Evolutionary conservation across 1,140 invertebrate species (phyloP), one percentile per base, ranked within the genome.

Genomic region (Drosophila jambulina): DNA sequence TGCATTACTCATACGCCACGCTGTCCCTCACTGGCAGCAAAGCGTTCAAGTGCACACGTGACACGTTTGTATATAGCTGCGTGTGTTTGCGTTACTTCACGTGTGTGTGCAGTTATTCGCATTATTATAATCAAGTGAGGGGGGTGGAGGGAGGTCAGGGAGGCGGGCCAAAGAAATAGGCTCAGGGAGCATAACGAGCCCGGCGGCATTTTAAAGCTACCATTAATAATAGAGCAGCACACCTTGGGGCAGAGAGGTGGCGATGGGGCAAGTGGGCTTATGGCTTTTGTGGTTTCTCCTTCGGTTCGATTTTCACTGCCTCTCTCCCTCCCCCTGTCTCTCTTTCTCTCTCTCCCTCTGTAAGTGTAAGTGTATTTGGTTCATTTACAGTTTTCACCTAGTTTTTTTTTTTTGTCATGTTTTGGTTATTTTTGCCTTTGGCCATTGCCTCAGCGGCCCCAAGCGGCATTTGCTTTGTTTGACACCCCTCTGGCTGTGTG

Each of bases 1-100:
- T 88, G 84, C 77, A 87, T 87, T 87, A 88, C 84, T 88, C 83
- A 87, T 87, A 82, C 84, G 84, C 84, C 80, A 68, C 21, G 78
- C 53, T 61, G 84, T 69, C 57, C 65, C 48, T 25, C 38, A 46
- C 63, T 54, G 64, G 42, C 42, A 77, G 48, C 72, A 56, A 65
- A 38, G 76, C 83, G 77, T 77, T 87, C 70, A 83, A 80, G 72
- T 80, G 77, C 76, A 80, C 80, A 87, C 77, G 82, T 86, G 82
- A 87, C 80, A 83, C 72, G 75, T 79, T 77, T 61, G 43, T 40
- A 8, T 71, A 77, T 53, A 13, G 34, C 40, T 32, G 4, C n/a
- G 48, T 21, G 25, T 64, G 34, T 64, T 32, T 67, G 61, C 48
- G 34, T 38, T 58, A 38, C 49, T 42, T 40, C 23, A 29, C 25